phyloP scores from a whole-genome alignment of 2,888 invertebrate species.

The Busseola fusca region DNA sequence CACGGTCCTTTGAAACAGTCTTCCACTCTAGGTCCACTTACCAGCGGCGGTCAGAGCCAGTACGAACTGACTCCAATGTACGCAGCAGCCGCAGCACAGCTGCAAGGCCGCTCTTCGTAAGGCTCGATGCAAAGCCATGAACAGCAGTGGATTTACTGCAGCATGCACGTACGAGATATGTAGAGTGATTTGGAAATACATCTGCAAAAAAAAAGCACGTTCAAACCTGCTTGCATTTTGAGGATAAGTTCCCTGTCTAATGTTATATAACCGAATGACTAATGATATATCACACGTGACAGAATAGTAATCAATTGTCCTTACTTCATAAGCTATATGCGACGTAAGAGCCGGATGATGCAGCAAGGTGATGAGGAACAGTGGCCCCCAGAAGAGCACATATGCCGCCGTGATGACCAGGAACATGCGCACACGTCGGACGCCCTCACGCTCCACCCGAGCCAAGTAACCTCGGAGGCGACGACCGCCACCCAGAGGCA shows the following conservation, averaged over 20 bases:
- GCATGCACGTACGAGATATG: constrained; percentile 96
- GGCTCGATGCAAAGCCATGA: constrained; percentile 93
- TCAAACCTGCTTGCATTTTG: not conserved
- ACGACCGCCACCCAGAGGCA: constrained; percentile 91
- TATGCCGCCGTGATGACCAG: constrained; percentile 95
- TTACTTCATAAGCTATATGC: constrained; percentile 93
- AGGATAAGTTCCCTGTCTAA: no score
- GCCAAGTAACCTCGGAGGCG: constrained; percentile 93
- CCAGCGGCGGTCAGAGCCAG: constrained; percentile 87
- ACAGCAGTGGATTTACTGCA: constrained; percentile 94
- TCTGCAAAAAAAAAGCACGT: constrained; percentile 66
- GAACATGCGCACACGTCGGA: constrained; percentile 95
- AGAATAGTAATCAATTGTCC: constrained; percentile 24
- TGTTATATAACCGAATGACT: no score
- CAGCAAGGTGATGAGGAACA: constrained; percentile 95
- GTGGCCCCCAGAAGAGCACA: constrained; percentile 96
- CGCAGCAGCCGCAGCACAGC: constrained; percentile 93
- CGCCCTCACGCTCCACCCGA: constrained; percentile 94
- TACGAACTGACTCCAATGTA: constrained; percentile 90
- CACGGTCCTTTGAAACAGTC: not conserved
- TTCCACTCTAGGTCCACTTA: constrained; percentile 59
- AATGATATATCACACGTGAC: not conserved
- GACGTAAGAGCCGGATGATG: constrained; percentile 93
- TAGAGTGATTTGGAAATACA: constrained; percentile 92
- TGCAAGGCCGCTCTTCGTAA: constrained; percentile 92